These are phyloP conservation scores for Phrynosoma blainvillii DNA, from an alignment of 2,113 vertebrate genomes.

Conservation along the genomic window DNA sequence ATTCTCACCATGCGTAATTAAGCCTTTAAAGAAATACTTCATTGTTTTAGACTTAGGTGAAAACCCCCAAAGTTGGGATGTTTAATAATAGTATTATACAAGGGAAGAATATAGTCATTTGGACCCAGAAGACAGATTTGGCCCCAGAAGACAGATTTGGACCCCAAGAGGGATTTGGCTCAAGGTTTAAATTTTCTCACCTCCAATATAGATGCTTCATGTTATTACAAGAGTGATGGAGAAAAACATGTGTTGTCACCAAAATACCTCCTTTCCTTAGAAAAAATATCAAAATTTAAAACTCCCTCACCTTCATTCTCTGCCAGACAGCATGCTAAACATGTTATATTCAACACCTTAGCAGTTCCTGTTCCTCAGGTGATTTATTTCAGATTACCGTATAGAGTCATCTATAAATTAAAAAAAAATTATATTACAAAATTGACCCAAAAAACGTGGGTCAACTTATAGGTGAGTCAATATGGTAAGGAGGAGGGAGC, in stretches of 20 bases:
- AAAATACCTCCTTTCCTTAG: not conserved
- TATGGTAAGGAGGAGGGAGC: no score
- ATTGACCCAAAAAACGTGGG: no score
- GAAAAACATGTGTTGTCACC: not conserved
- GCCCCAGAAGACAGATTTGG: not conserved
- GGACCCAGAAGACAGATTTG: not conserved
- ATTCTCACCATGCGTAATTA: no score
- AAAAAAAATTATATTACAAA: no score
- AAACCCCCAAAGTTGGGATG: no score
- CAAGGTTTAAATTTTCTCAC: no score
- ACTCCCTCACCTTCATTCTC: not conserved
- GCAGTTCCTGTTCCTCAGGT: not conserved
- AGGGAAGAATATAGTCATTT: not conserved
- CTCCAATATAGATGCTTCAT: not conserved
- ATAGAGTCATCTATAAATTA: no score
- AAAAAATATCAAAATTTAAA: not conserved
- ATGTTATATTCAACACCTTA: not conserved
- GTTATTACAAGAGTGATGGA: not conserved
- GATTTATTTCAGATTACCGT: not conserved
- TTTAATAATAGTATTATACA: not conserved
- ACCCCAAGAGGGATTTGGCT: no score
- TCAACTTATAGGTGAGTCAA: no score
- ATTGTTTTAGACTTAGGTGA: no score
- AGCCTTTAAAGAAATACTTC: no score
- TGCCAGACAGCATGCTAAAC: not conserved